Base-by-base conservation (phyloP, 2,888 invertebrate genomes). In the Iselma pallidipennis region DNA sequence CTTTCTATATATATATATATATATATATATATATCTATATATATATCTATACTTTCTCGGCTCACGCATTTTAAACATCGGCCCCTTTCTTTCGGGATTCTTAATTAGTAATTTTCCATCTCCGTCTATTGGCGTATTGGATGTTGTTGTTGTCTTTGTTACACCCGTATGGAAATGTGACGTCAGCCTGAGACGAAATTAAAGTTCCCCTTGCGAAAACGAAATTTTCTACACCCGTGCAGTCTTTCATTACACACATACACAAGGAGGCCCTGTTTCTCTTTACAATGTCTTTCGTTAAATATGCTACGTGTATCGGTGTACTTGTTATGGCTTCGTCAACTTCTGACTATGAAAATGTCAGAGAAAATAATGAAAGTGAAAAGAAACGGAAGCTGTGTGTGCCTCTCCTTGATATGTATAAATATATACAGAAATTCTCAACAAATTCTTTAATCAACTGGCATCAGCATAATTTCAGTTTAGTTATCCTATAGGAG, bases 81-180 rank as follows among this genome's bases (percentile, higher is more conserved):
- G 79, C 77, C 85, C 81, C 80, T 80, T 87, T 87, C 86, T 87
- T 87, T 87, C 87, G 81, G 86, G 85, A 87, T 87, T 87, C 87
- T 87, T 87, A 87, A 87, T 87, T 87, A 87, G 87, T 86, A 79
- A 86, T 85, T 83, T 77, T 84, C 85, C 77, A 81, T 80, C 79
- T 85, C 83, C 69, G 78, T 71, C 83, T 49, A 66, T 14, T 31
- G 33, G 52, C 54, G 71, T 69, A 73, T 71, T 83, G 83, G 81
- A 57, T 83, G 83, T 83, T 83, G 81, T 79, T 80, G 77, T 73
- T 75, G 81, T 85, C 85, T 75, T 83, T 75, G 77, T 86, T 84
- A 69, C 83, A 83, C 86, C 72, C 74, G 78, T 80, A 80, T 81
- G 80, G 77, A 79, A 80, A 81, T 79, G 78, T 79, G 79, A 80